A percentile compares a stretch with the other conserved stretches of the same genome.
phyloP scores from a whole-genome alignment of 2,797 vertebrate genomes.

The Thripadectes ignobilis region DNA sequence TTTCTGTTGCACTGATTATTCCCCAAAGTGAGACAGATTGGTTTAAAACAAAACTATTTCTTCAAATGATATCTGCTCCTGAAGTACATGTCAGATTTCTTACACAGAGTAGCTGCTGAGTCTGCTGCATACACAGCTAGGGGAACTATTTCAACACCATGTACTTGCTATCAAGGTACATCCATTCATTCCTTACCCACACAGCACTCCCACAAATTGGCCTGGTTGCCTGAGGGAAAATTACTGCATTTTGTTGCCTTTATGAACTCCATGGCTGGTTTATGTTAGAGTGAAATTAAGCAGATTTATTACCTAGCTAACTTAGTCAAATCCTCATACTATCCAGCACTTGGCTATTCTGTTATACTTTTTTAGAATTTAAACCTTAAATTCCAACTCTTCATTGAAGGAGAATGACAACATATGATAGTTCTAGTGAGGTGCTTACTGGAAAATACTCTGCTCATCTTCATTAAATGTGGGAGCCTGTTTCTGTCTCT shows the following conservation, averaged over 20 bases:
- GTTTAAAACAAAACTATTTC: background rate
- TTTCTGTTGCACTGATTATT: background rate
- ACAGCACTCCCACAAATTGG: background rate
- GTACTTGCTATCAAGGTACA: background rate
- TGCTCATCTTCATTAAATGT: background rate
- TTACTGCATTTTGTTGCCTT: conserved; percentile 2
- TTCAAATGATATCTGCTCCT: background rate
- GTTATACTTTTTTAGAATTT: background rate
- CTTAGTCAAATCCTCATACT: background rate
- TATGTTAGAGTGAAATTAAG: background rate
- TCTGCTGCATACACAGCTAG: background rate
- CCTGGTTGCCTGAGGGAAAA: conserved; percentile 1
- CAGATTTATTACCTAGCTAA: background rate
- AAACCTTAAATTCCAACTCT: background rate
- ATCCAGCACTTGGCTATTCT: background rate
- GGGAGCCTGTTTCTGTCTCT: background rate
- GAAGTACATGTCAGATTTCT: background rate
- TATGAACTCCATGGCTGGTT: background rate
- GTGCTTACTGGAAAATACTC: background rate
- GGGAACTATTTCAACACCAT: background rate
- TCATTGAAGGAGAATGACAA: background rate
- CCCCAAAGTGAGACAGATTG: background rate
- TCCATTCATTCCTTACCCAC: background rate
- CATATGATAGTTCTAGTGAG: background rate
- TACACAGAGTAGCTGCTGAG: background rate